Percentiles rank a stretch among this genome's conserved stretches.
Conservation (phyloP, 2,888 invertebrate species). For the Frankliniella fusca region DNA sequence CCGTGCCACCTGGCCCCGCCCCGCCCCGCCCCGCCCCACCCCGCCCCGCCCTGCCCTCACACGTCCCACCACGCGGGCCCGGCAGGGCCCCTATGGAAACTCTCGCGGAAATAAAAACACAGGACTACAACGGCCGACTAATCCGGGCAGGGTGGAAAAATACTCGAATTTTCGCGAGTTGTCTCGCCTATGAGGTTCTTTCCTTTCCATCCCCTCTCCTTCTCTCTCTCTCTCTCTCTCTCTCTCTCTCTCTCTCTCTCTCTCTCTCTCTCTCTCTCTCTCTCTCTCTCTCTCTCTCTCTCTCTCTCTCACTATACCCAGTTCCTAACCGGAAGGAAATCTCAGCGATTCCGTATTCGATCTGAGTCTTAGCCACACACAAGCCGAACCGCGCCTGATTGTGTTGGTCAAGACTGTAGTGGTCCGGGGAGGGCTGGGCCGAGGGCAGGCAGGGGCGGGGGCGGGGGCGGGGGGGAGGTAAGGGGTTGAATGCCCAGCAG, state of each 20-base stretch:
- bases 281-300: background rate
- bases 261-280: background rate
- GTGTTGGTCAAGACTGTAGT: background rate
- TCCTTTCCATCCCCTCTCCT: too few species aligned
- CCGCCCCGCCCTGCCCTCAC: too few species aligned
- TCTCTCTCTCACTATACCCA: background rate
- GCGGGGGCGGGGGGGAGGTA: background rate
- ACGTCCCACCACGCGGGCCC: too few species aligned
- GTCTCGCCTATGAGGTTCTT: too few species aligned
- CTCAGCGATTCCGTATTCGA: conserved; percentile 17
- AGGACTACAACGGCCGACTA: too few species aligned
- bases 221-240: background rate
- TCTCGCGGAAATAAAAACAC: too few species aligned
- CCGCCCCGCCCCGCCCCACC: too few species aligned
- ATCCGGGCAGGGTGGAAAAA: too few species aligned
- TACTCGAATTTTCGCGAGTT: too few species aligned
- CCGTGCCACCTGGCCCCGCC: background rate
- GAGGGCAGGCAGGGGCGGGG: background rate
- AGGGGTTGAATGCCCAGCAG: background rate
- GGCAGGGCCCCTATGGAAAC: too few species aligned
- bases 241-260: background rate
- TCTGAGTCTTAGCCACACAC: background rate
- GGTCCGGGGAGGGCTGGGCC: background rate
- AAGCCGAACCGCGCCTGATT: background rate
- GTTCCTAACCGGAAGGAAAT: background rate